phyloP scores from a whole-genome alignment of 2,797 vertebrate species.

The Serranus cabrilla region DNA sequence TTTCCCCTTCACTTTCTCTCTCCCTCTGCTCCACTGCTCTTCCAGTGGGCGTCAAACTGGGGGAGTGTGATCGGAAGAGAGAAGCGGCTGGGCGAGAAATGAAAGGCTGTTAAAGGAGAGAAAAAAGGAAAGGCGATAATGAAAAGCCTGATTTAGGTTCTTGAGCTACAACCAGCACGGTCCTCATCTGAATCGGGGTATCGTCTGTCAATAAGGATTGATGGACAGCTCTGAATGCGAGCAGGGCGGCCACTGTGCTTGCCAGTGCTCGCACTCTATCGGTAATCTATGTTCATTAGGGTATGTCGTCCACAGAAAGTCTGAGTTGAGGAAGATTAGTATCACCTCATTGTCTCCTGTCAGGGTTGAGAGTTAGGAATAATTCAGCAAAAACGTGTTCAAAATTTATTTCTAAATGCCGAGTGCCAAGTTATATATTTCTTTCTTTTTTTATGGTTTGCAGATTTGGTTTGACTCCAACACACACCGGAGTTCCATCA shows the following conservation, averaged over 20 bases:
- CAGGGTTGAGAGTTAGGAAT: constrained; percentile 17
- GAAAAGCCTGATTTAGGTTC: constrained; percentile 83
- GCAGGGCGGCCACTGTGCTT: constrained; percentile 11
- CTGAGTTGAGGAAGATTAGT: constrained; percentile 5
- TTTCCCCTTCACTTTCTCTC: constrained; percentile 52
- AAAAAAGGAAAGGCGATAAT: constrained; percentile 81
- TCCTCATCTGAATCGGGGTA: constrained; percentile 42
- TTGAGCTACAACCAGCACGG: constrained; percentile 70
- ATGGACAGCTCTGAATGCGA: constrained; percentile 45
- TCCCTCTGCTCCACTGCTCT: constrained; percentile 69
- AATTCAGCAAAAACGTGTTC: constrained; percentile 23
- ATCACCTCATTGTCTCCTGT: constrained; percentile 4
- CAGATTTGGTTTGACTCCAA: constrained; percentile 60
- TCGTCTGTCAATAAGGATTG: constrained; percentile 47
- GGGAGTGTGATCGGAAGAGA: constrained; percentile 85
- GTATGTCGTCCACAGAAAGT: constrained; percentile 11
- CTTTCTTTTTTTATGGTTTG: constrained; percentile 30
- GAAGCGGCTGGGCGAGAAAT: constrained; percentile 81
- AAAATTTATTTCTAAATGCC: constrained; percentile 41
- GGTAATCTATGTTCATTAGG: constrained; percentile 36
- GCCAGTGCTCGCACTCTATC: constrained; percentile 14
- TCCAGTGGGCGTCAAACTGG: constrained; percentile 84
- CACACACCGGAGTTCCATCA: constrained; percentile 56
- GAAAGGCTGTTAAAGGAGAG: constrained; percentile 78
- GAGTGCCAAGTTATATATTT: constrained; percentile 23